Evolutionary conservation across 2,113 vertebrate genomes (phyloP).

Genomic region (Pollachius pollachius): DNA sequence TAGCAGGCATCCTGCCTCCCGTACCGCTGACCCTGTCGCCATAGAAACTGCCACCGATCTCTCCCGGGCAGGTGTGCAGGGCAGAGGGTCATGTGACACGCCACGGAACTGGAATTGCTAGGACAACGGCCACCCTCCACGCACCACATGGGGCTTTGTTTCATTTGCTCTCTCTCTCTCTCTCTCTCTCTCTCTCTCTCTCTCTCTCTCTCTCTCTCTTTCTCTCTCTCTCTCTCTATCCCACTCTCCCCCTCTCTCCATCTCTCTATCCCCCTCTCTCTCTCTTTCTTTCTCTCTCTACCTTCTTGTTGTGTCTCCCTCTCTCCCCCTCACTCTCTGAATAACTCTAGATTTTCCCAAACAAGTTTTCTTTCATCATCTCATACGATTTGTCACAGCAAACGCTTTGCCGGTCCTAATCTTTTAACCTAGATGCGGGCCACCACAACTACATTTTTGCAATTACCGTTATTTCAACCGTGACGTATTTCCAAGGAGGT

Average conservation of each 20-base stretch:
- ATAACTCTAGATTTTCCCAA: conserved; percentile 3
- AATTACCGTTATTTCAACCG: conserved; percentile 32
- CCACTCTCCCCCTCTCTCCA: no score
- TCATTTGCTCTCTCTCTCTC: conserved; percentile 21
- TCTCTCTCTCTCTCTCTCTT: background rate
- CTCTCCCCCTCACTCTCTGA: conserved; percentile 2
- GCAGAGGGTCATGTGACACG: conserved; percentile 76
- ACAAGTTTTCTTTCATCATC: conserved; percentile 11
- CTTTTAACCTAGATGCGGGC: conserved; percentile 11
- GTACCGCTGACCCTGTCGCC: conserved; percentile 74
- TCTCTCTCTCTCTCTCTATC: no score
- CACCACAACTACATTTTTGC: conserved; percentile 1
- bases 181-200: conserved; percentile 16
- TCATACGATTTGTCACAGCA: conserved; percentile 1
- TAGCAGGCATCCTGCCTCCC: conserved; percentile 67
- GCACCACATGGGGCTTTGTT: conserved; percentile 56
- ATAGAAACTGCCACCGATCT: conserved; percentile 78
- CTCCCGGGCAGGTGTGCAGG: conserved; percentile 78
- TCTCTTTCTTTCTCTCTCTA: no score
- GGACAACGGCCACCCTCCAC: conserved; percentile 64
- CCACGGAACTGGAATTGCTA: conserved; percentile 65
- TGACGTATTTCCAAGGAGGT: conserved; percentile 19
- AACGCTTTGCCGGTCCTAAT: conserved; percentile 13
- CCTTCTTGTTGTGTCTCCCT: no score
- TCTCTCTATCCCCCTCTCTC: no score